Percentiles rank a stretch among this genome's conserved stretches.
Conservation (phyloP, 1,140 invertebrate species). For the Adoxophyes honmai region DNA sequence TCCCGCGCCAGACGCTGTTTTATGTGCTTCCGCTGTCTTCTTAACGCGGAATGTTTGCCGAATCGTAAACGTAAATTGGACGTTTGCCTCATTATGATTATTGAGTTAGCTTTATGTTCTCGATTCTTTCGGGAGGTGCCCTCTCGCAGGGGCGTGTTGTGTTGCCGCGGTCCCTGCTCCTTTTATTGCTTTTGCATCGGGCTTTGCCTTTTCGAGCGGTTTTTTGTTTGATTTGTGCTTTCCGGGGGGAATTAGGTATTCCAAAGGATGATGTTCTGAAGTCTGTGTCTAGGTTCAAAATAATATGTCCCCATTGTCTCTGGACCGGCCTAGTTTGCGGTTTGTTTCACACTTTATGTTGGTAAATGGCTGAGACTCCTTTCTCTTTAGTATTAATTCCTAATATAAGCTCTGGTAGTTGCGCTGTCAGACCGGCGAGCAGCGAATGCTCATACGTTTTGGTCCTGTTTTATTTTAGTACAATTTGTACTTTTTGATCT, state of each 20-base stretch:
- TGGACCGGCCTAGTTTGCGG: too few species aligned
- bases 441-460: too few species aligned
- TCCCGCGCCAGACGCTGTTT: slow-evolving; percentile 17
- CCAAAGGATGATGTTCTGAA: background rate
- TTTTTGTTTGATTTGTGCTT: slow-evolving; percentile 2
- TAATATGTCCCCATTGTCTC: background rate
- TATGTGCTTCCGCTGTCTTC: slow-evolving; percentile 25
- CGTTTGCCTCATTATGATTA: slow-evolving; percentile 34
- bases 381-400: too few species aligned
- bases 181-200: slow-evolving; percentile 10
- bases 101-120: slow-evolving; percentile 20
- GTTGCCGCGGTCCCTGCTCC: slow-evolving; percentile 5
- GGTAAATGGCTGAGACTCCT: too few species aligned
- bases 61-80: slow-evolving; percentile 42
- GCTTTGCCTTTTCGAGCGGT: slow-evolving; percentile 7
- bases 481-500: too few species aligned
- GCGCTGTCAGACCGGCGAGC: too few species aligned
- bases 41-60: slow-evolving; percentile 25
- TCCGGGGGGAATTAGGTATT: background rate
- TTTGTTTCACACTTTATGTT: too few species aligned
- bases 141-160: background rate
- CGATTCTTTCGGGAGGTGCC: slow-evolving; percentile 1
- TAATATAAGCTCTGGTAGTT: too few species aligned
- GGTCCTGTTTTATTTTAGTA: too few species aligned
- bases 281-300: background rate